These are phyloP conservation scores for Notarius quadriscutis DNA, from an alignment of 2,113 vertebrate genomes.

Conservation along the genomic window DNA sequence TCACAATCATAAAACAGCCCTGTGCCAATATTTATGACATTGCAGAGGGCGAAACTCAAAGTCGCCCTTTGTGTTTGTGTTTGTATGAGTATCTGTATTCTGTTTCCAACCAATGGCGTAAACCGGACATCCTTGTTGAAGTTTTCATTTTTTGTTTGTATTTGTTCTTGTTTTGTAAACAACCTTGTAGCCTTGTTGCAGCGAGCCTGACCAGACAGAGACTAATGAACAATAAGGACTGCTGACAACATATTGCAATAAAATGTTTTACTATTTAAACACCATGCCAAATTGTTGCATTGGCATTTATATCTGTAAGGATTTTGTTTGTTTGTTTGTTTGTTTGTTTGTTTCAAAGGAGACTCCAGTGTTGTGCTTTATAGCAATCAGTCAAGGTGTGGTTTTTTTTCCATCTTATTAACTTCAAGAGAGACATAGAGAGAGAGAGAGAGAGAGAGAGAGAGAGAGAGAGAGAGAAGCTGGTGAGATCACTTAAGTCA, in stretches of 20 bases:
- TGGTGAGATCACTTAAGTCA: neutral
- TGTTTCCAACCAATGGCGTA: neutral
- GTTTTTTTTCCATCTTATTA: too few species aligned
- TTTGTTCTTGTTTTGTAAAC: neutral
- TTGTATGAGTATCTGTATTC: neutral
- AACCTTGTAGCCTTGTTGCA: neutral
- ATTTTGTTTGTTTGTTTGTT: too few species aligned
- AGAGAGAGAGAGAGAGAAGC: neutral
- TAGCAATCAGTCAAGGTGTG: too few species aligned
- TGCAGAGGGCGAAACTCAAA: neutral
- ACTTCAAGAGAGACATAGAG: too few species aligned
- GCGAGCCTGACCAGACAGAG: neutral
- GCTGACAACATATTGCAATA: too few species aligned
- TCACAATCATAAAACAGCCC: too few species aligned
- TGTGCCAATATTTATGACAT: neutral
- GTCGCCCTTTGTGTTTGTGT: too few species aligned
- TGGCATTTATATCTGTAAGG: too few species aligned
- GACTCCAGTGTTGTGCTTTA: too few species aligned
- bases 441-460: neutral
- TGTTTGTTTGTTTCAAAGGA: too few species aligned
- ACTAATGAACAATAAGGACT: neutral
- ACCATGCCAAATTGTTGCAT: too few species aligned
- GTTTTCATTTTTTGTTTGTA: neutral
- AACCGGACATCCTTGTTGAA: neutral
- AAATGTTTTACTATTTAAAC: too few species aligned